Evolutionary conservation across 2,797 vertebrate genomes (phyloP), one percentile per base, ranked within the genome.

Genomic region (Parotocinclus haroldoi): DNA sequence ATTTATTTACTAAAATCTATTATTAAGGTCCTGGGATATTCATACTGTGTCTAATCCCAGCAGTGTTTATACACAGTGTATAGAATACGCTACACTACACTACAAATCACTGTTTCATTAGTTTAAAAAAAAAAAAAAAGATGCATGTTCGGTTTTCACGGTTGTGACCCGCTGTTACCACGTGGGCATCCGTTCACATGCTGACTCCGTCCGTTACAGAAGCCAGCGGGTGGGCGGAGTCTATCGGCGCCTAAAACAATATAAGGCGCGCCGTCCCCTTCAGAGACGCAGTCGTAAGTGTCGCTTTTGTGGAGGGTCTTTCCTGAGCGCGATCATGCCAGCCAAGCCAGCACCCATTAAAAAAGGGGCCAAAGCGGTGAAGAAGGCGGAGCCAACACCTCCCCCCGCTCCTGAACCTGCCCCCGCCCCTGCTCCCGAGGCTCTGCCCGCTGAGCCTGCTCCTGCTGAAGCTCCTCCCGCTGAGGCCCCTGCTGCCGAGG

Each of bases 271-370:
- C 27, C 37, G 42, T 27, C 42, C 54, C 70, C 38, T 48, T 71
- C 50, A 50, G 36, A 58, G 42, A 17, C 39, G 63, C 64, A 77
- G 73, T 65, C 58, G 66, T 67, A 77, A 87, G 85, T 84, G 75
- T 82, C 84, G 75, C 63, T 61, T 55, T 9, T 76, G 66, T 78
- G 86, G 83, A 66, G 70, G 86, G 85, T 84, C 81, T 84, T 67
- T 66, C 40, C 53, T 66, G 61, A 39, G 62, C 57, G 76, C 49
- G 55, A 71, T 37, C 71, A 95, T 95, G 94, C 92, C 93, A 0
- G 79, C 90, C 62, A 94, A 94, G 85, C 85, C 89, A 81, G 85
- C 90, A 74, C 85, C 91, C 0, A 89, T 92, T 77, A 92, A 92
- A 85, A 92, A 86, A 57, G 82, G 88, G 8, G 85, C 87, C 68